Percentiles rank a stretch among this genome's conserved stretches.
phyloP scores from a whole-genome alignment of 2,797 vertebrate species.

The Molossus alvarezi region DNA sequence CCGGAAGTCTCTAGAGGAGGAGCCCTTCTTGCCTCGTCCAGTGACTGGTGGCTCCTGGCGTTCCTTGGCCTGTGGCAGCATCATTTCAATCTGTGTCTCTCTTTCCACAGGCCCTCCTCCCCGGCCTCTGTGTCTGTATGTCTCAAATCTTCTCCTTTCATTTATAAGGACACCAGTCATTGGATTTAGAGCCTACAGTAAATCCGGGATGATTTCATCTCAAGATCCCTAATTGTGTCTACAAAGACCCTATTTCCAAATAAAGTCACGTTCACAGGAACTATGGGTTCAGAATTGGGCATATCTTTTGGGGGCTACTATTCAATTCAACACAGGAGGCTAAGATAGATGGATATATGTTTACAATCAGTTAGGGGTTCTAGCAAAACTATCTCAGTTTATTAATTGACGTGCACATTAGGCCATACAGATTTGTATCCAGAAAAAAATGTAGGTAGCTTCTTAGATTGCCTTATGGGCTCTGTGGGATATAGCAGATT shows the following conservation, averaged over 20 bases:
- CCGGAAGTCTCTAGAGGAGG: neutral
- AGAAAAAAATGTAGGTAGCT: neutral
- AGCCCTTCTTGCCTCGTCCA: neutral
- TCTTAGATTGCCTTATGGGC: neutral
- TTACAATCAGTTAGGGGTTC: constrained; percentile 1
- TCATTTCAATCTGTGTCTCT: neutral
- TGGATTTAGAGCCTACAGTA: neutral
- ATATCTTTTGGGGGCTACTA: neutral
- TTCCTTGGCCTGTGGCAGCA: neutral
- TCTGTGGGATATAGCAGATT: neutral
- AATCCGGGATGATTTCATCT: constrained; percentile 15
- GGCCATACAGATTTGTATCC: neutral
- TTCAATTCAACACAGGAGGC: neutral
- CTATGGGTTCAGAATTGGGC: neutral
- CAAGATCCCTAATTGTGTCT: neutral
- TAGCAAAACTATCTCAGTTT: neutral
- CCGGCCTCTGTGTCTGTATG: neutral
- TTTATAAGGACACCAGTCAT: neutral
- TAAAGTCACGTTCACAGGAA: neutral
- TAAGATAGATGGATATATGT: neutral
- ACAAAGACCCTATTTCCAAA: neutral
- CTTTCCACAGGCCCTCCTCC: neutral
- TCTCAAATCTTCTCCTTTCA: neutral
- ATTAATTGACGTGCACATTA: neutral
- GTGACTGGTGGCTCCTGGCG: neutral